A percentile compares a stretch with the other conserved stretches of the same genome.
These are phyloP conservation scores for Myocastor coypus DNA, from an alignment of 2,113 vertebrate species.

Conservation along the genomic window DNA sequence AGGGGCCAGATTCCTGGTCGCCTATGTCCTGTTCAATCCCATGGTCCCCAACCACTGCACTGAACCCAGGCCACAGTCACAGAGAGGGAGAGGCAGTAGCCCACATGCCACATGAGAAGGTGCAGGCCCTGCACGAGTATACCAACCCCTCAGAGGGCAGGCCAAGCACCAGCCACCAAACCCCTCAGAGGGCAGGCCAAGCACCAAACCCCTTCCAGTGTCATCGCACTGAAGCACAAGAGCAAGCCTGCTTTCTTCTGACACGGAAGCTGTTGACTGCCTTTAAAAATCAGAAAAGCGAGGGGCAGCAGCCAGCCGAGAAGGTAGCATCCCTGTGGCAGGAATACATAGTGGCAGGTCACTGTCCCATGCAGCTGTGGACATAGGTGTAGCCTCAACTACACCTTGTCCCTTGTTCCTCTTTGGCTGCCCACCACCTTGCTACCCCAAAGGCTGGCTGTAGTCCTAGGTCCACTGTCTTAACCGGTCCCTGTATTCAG, in stretches of 20 bases:
- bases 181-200: neutral
- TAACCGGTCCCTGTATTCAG: neutral
- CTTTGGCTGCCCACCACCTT: neutral
- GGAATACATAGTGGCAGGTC: conserved; percentile 90
- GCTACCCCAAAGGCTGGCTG: neutral
- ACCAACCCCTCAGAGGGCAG: rapidly evolving
- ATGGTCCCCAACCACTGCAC: too few relatives aligned
- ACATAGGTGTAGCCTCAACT: rapidly evolving
- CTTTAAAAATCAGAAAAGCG: neutral
- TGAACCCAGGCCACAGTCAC: neutral
- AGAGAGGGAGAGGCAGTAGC: neutral
- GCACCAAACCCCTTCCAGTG: too few relatives aligned
- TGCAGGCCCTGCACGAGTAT: rapidly evolving
- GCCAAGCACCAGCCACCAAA: neutral
- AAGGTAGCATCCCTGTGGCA: conserved; percentile 57
- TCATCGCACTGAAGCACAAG: neutral
- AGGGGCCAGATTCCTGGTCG: neutral
- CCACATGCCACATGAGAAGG: neutral
- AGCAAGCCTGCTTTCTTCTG: neutral
- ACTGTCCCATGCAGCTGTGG: conserved; percentile 78
- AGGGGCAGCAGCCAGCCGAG: neutral
- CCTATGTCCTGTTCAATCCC: too few relatives aligned
- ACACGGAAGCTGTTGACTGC: neutral
- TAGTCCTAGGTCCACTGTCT: neutral
- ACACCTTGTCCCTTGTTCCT: neutral